Percentiles rank a stretch among this genome's conserved stretches.
Conservation (phyloP, 2,888 invertebrate genomes). For the Chaetoderma sp. region DNA sequence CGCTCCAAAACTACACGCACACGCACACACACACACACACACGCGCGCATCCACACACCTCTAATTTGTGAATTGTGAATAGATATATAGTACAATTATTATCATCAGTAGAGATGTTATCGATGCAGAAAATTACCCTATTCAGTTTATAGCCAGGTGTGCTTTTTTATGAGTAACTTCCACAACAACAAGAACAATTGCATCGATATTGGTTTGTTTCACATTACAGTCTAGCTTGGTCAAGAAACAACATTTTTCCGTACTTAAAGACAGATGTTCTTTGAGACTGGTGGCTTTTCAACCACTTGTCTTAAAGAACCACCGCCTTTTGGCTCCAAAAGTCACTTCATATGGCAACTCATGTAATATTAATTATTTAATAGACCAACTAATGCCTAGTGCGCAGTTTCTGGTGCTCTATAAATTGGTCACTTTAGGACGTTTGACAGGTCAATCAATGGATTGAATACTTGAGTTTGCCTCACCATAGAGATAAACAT, state of each 20-base stretch:
- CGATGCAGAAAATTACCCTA: not conserved
- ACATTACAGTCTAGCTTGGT: not conserved
- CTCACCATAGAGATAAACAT: no score
- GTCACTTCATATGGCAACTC: no score
- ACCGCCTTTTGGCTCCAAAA: no score
- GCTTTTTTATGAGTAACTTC: not conserved
- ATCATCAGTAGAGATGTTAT: not conserved
- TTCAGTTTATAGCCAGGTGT: not conserved
- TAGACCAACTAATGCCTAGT: no score
- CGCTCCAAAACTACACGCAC: not conserved
- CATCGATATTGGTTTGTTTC: not conserved
- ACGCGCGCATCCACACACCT: not conserved
- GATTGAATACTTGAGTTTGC: no score
- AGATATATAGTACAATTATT: not conserved
- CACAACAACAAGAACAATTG: not conserved
- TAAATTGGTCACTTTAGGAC: no score
- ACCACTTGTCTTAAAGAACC: no score
- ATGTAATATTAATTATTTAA: no score
- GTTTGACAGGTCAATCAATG: no score
- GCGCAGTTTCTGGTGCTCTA: no score
- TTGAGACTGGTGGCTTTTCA: no score
- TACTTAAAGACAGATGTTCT: no score
- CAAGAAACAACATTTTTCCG: not conserved
- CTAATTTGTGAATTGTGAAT: not conserved
- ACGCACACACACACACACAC: not conserved